Base-by-base conservation (phyloP, 2,113 vertebrate species). In the Lamprologus sp. region DNA sequence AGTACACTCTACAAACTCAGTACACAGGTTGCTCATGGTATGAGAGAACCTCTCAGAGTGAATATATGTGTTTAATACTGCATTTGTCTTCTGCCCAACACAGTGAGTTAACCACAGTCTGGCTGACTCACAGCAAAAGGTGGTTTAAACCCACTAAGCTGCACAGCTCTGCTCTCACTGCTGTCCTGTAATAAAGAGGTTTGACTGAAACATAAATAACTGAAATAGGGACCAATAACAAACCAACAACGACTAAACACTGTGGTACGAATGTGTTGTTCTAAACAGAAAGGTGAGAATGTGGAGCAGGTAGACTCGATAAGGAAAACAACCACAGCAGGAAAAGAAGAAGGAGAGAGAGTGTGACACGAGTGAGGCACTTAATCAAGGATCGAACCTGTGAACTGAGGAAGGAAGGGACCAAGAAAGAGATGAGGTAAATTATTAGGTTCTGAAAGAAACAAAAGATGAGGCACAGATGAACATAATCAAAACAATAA, bases 101-200 rank as follows among this genome's bases (percentile, higher is more conserved):
- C 63, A 23, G n/a, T 8, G 35, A 0, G 7, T 14, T 21, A 0
- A 68, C 11, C 35, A 33, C 60, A 68, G n/a, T n/a, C n/a, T n/a
- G n/a, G n/a, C n/a, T n/a, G 19, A 37, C 63, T 68, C 63, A 68
- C 63, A 40, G 63, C 33, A 68, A 4, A 4, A 40, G 35, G 4
- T 23, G 13, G 40, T 26, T 26, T 73, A 15, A 1, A 10, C 65
- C 65, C 35, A 42, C 65, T 42, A 2, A 70, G 8, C 65, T 70
- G 21, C n/a, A 70, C 3, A 42, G 37, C 37, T 23, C n/a, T 9
- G 13, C n/a, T 42, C 65, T 42, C 33, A 68, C 60, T 13, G 31
- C 1, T 35, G 1, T 65, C 60, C 28, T 35, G 31, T 21, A 6
- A 15, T 4, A 21, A 9, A 42, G 37, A 21, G 12, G n/a, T 70